phyloP scores from a whole-genome alignment of 2,888 invertebrate species.

The Drosophila algonquin region DNA sequence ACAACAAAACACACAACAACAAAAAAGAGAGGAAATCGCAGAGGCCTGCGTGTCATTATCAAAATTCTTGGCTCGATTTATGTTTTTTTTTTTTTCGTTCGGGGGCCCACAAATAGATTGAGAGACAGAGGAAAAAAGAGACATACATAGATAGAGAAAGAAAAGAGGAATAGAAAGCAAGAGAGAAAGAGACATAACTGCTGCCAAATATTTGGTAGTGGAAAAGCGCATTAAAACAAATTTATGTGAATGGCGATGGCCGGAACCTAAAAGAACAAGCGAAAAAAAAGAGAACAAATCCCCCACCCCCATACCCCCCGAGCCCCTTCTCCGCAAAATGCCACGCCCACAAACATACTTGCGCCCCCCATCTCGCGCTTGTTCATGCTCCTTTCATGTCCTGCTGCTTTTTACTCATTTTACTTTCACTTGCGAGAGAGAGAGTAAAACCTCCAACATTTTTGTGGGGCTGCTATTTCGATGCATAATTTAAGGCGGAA shows the following conservation, averaged over 20 bases:
- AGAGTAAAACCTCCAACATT: constrained; percentile 27
- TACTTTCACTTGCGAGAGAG: constrained; percentile 55
- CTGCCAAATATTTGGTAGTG: constrained; percentile 48
- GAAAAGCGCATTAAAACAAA: constrained; percentile 67
- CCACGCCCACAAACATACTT: constrained; percentile 39
- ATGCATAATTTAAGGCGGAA: constrained; percentile 66
- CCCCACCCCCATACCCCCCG: constrained; percentile 15
- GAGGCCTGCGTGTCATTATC: constrained; percentile 61
- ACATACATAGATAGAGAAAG: constrained; percentile 18
- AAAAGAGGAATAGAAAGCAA: constrained; percentile 4
- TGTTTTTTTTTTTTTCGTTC: constrained; percentile 39
- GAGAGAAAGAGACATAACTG: constrained; percentile 2
- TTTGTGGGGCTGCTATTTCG: constrained; percentile 49
- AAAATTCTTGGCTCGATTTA: constrained; percentile 64
- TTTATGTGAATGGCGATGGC: constrained; percentile 62
- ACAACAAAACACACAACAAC: constrained; percentile 2
- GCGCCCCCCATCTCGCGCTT: not conserved
- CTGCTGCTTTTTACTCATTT: constrained; percentile 44
- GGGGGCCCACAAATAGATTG: constrained; percentile 24
- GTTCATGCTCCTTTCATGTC: constrained; percentile 15
- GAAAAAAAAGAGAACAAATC: constrained; percentile 56
- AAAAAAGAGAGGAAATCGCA: constrained; percentile 30
- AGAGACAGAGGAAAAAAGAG: constrained; percentile 3
- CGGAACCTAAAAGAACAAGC: constrained; percentile 27
- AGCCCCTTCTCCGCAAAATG: constrained; percentile 9